Base-by-base conservation (phyloP, 2,797 vertebrate species). In the Acestrorhynchus altus region DNA sequence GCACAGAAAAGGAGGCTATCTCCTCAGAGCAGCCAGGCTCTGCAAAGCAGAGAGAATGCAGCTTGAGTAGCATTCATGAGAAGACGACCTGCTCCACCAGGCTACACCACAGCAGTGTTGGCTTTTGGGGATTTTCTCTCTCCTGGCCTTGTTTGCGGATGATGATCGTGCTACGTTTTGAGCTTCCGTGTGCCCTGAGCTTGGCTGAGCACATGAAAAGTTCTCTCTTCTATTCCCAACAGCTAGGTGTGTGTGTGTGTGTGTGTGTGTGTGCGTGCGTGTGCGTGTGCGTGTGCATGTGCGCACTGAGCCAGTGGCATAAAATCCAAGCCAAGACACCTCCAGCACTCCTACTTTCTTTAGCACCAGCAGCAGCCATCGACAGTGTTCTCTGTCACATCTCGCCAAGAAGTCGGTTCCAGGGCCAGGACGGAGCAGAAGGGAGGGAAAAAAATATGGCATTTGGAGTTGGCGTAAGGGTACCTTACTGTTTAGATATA, bases 291-390 rank as follows among this genome's bases (percentile, higher is more conserved):
- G 44, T 46, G 44, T 46, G 44, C 13, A 11, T 59, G 56, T 65
- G 51, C 28, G 40, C 26, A 13, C 42, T 28, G 57, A 67, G 61
- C 61, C 63, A 66, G 77, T 60, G 77, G 77, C 70, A 79, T 20
- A 16, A 72, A 56, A 66, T 20, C n/a, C 69, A 44, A 51, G 61
- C 76, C 76, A 77, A 77, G 67, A 77, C 66, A 71, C 67, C 76
- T 77, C 76, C 76, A 77, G 44, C 66, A 52, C 46, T 71, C 67
- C 67, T 77, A 40, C 67, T 64, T 77, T 77, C 67, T 71, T 77
- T 77, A 63, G 66, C 20, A 7, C 74, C 52, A 49, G 42, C 47
- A 31, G 66, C 31, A 61, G 46, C 22, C 65, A 39, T 46, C 20
- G 49, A 11, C 31, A 7, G 46, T 54, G 60, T 61, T 49, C 47